A percentile compares a stretch with the other conserved stretches of the same genome.
These are phyloP conservation scores for Condylura cristata DNA, from an alignment of 2,113 vertebrate species.

Conservation along the genomic window DNA sequence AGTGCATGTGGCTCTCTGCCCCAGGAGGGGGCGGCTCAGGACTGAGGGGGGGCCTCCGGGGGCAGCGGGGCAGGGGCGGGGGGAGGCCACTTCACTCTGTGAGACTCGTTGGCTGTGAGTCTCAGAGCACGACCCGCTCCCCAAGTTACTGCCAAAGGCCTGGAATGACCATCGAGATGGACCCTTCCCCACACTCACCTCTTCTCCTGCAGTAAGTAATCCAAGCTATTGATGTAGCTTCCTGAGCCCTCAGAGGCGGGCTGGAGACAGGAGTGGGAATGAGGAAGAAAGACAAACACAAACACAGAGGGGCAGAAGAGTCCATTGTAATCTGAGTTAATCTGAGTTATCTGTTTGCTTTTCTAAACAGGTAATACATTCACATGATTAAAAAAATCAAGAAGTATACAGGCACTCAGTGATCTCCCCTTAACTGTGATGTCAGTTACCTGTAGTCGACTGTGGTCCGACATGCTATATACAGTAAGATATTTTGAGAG, in stretches of 20 bases:
- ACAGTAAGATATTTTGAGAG: neutral
- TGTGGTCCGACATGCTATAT: neutral
- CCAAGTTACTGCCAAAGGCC: neutral
- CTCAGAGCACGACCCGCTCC: neutral
- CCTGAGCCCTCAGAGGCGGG: neutral
- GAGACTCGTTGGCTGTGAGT: neutral
- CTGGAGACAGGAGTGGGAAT: neutral
- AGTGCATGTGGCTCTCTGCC: neutral
- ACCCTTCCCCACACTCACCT: conserved; percentile 40
- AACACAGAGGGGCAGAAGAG: neutral
- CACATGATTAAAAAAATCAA: neutral
- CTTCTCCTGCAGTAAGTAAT: conserved; percentile 74
- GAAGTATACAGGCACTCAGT: neutral
- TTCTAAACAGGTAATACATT: conserved; percentile 21
- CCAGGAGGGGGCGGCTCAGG: too few relatives aligned
- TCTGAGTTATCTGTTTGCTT: neutral
- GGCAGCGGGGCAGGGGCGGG: rapidly evolving
- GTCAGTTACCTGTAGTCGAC: neutral
- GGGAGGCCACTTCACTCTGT: neutral
- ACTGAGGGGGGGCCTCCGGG: neutral
- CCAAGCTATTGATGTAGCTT: conserved; percentile 57
- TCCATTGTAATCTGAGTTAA: neutral
- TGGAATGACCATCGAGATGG: rapidly evolving
- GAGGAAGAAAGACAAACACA: neutral
- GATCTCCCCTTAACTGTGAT: neutral